Conservation (phyloP, 2,797 vertebrate genomes). For the Xerus rutilus region DNA sequence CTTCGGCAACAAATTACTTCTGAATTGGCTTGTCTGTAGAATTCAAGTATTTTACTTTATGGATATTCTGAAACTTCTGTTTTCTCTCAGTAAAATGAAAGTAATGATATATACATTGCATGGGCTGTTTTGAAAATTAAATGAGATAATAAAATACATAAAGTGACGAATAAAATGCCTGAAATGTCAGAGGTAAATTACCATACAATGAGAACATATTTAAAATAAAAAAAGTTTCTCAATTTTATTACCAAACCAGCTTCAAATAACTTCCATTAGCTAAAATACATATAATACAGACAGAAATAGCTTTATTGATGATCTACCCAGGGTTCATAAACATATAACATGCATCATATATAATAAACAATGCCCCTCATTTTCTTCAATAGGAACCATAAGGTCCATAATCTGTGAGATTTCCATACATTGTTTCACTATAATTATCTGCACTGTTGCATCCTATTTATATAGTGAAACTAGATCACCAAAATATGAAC, state of each 20-base stretch:
- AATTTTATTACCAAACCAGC: constrained; percentile 60
- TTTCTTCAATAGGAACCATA: constrained; percentile 36
- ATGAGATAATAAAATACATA: background rate
- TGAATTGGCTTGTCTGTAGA: constrained; percentile 16
- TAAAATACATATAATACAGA: constrained; percentile 17
- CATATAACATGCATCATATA: background rate
- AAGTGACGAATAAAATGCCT: constrained; percentile 43
- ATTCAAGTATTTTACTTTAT: constrained; percentile 17
- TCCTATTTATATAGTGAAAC: background rate
- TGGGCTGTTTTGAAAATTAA: constrained; percentile 47
- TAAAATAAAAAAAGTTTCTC: constrained; percentile 33
- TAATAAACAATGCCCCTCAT: background rate
- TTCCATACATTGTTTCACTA: background rate
- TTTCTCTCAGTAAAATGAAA: constrained; percentile 54
- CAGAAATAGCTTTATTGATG: constrained; percentile 34
- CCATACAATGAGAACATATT: background rate
- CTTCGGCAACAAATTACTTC: constrained; percentile 49
- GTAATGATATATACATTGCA: background rate
- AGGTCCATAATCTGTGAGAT: background rate
- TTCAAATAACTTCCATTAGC: constrained; percentile 41
- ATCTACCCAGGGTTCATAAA: background rate
- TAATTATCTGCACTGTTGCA: background rate
- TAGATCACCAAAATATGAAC: constrained; percentile 54
- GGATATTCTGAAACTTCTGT: constrained; percentile 36
- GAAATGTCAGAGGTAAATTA: constrained; percentile 19